Percentiles rank a stretch among this genome's conserved stretches.
phyloP scores from a whole-genome alignment of 2,113 vertebrate genomes.

The Hiodon alosoides region DNA sequence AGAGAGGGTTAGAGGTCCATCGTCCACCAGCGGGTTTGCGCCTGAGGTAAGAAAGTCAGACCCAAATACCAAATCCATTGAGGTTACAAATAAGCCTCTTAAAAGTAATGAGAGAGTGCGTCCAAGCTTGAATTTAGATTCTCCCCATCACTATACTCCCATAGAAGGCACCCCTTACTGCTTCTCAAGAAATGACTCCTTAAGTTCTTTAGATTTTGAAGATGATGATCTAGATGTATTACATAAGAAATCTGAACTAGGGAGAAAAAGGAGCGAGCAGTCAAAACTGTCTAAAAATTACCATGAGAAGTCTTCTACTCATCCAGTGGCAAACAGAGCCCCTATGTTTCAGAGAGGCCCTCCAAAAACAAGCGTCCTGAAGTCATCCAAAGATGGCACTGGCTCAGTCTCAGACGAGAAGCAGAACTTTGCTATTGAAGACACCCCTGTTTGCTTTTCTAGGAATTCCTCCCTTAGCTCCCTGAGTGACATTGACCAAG shows the following conservation, averaged over 20 bases:
- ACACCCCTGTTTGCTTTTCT: slow-evolving; percentile 96
- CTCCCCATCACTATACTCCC: slow-evolving; percentile 91
- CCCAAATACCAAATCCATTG: slow-evolving; percentile 63
- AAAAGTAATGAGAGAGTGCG: slow-evolving; percentile 69
- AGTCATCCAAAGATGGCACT: slow-evolving; percentile 67
- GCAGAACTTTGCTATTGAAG: slow-evolving; percentile 93
- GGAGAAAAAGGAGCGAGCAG: slow-evolving; percentile 68
- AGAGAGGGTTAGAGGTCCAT: slow-evolving; percentile 59
- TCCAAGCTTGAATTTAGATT: slow-evolving; percentile 83
- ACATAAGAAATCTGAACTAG: slow-evolving; percentile 73
- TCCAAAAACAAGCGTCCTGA: slow-evolving; percentile 67
- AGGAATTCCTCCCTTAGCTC: slow-evolving; percentile 94
- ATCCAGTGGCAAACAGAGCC: slow-evolving; percentile 39
- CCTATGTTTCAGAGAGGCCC: slow-evolving; percentile 57
- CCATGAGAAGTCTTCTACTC: slow-evolving; percentile 56
- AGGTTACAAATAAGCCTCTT: slow-evolving; percentile 64
- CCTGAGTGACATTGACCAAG: slow-evolving; percentile 95
- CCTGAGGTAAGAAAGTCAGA: slow-evolving; percentile 66
- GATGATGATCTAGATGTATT: slow-evolving; percentile 88
- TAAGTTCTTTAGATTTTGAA: slow-evolving; percentile 96
- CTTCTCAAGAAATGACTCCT: slow-evolving; percentile 93
- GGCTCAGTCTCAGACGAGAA: slow-evolving; percentile 78
- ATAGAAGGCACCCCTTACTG: slow-evolving; percentile 98
- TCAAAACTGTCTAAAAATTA: slow-evolving; percentile 59
- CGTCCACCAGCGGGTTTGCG: slow-evolving; percentile 57